phyloP scores from a whole-genome alignment of 2,113 vertebrate genomes.

The Rutilus rutilus region DNA sequence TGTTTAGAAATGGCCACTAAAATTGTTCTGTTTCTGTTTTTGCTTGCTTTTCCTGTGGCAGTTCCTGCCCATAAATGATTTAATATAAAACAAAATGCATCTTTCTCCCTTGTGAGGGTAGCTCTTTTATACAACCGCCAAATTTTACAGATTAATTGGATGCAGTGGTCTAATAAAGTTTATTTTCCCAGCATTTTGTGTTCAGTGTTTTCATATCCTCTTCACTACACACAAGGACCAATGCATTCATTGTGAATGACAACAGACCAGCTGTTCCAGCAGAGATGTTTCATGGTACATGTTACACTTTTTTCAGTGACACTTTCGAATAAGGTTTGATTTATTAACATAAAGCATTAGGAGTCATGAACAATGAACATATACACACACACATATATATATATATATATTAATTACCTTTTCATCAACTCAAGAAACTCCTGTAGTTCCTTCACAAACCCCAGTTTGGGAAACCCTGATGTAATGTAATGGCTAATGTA shows the following conservation, averaged over 20 bases:
- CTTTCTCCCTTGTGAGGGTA: conserved; percentile 17
- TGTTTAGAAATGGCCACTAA: neutral
- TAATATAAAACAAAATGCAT: neutral
- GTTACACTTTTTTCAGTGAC: neutral
- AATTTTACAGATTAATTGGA: conserved; percentile 29
- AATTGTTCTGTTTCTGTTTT: neutral
- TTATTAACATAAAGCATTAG: neutral
- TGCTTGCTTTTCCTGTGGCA: neutral
- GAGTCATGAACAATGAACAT: neutral
- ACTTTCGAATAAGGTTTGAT: neutral
- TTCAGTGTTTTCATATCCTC: conserved; percentile 12
- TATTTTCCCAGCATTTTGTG: conserved; percentile 46
- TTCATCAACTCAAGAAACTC: too few species aligned
- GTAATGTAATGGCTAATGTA: too few species aligned
- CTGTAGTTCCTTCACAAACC: too few species aligned
- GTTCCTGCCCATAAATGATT: neutral
- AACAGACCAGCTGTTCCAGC: conserved; percentile 10
- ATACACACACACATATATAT: too few species aligned
- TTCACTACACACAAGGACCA: neutral
- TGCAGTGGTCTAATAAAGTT: conserved; percentile 45
- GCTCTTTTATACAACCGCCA: conserved; percentile 38
- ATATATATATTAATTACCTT: too few species aligned
- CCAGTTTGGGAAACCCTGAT: too few species aligned
- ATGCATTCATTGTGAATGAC: conserved; percentile 1
- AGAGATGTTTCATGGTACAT: neutral